Evolutionary conservation across 2,888 invertebrate species (phyloP), one percentile per base, ranked within the genome.

Genomic region (Hetaerina titia): DNA sequence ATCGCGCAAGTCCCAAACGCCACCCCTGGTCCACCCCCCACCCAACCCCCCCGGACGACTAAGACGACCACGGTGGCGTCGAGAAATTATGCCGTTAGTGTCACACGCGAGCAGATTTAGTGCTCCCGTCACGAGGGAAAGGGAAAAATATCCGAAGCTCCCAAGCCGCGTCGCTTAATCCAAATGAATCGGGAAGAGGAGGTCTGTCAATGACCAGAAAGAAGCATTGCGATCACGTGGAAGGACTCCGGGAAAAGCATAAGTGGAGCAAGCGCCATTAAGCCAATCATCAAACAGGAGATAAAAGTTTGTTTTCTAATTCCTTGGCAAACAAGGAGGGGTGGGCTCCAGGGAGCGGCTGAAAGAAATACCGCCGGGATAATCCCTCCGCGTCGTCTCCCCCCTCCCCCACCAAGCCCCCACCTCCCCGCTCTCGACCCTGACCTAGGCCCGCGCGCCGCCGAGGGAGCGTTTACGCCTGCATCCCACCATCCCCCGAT

Each of bases 231-330:
- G 11, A 22, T 81, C 81, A 81, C 81, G 81, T 81, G 81, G 81
- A 81, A 13, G 31, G 22, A 31, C 81, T 81, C 31, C 8, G 31
- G 81, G 31, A 11, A 81, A 15, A 13, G 81, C 81, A 81, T 81
- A 81, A 81, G 81, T 81, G 81, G 81, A 81, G 81, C 81, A 81
- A 45, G 81, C 81, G 81, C 81, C 81, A 31, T 81, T 81, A 81
- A 81, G 81, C 81, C 81, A 81, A 81, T 81, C 81, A 81, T 81
- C 81, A 81, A 81, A 81, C 81, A 81, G 81, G 81, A 81, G 81
- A 81, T 81, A 81, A 81, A 81, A 81, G 81, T 81, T 81, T 81
- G 81, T 81, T 81, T 81, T 81, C 81, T 81, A 81, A 81, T 81
- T 81, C 81, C 81, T 81, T 25, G 6, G 81, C 81, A 81, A 81